Evolutionary conservation across 2,113 vertebrate genomes (phyloP).

Genomic region (Equus przewalskii): DNA sequence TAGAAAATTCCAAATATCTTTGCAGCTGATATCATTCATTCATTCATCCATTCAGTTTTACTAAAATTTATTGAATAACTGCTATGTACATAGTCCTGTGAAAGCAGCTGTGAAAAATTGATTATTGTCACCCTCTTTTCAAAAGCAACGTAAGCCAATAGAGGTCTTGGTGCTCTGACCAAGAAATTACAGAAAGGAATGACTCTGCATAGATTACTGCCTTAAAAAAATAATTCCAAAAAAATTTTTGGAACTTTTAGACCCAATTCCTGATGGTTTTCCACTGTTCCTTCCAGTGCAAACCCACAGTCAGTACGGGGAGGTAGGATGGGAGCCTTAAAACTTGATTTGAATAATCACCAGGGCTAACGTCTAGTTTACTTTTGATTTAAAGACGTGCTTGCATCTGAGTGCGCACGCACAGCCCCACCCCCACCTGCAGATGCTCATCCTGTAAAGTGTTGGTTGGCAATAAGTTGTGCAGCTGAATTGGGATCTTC

Average conservation of each 20-base stretch:
- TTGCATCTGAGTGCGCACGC: no score
- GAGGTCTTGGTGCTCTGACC: background rate
- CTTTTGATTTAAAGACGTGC: background rate
- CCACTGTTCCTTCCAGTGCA: slow-evolving; percentile 71
- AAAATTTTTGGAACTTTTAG: slow-evolving; percentile 46
- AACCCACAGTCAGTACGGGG: slow-evolving; percentile 29
- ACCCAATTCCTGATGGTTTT: slow-evolving; percentile 72
- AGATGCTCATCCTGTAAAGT: background rate
- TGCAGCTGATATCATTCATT: background rate
- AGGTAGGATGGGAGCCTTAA: background rate
- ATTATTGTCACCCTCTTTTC: background rate
- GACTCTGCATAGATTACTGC: slow-evolving; percentile 38
- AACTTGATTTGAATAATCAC: slow-evolving; percentile 46
- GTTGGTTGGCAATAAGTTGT: background rate
- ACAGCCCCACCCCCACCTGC: background rate
- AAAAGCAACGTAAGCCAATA: slow-evolving; percentile 10
- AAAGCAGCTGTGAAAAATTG: slow-evolving; percentile 12
- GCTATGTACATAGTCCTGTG: background rate
- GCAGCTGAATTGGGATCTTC: slow-evolving; percentile 33
- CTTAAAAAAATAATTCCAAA: slow-evolving; percentile 63
- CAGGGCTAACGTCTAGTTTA: background rate
- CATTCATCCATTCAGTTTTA: background rate
- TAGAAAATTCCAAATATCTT: background rate
- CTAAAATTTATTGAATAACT: background rate
- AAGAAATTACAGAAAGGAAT: slow-evolving; percentile 58